Evolutionary conservation across 2,888 invertebrate genomes (phyloP).

Genomic region (Matsumyia berberina): DNA sequence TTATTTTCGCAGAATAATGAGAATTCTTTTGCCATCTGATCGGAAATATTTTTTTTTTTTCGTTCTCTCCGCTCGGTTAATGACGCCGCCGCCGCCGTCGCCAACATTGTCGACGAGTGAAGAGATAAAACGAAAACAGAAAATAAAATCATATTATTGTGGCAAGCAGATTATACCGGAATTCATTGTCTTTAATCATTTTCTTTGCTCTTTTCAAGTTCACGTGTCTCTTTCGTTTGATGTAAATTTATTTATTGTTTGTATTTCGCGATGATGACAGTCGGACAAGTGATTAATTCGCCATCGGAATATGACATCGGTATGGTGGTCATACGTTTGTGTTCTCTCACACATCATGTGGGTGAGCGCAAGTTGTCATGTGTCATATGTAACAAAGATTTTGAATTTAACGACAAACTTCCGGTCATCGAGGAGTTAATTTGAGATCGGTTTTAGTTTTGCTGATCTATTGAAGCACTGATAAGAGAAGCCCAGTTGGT

Average conservation of each 20-base stretch:
- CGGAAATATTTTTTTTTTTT: slow-evolving; percentile 46
- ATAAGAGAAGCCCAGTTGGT: background rate
- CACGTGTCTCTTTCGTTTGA: slow-evolving; percentile 32
- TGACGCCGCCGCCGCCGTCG: slow-evolving; percentile 47
- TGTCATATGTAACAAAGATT: slow-evolving; percentile 41
- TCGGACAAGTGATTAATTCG: slow-evolving; percentile 60
- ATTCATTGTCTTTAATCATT: slow-evolving; percentile 55
- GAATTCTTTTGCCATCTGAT: slow-evolving; percentile 44
- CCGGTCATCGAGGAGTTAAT: slow-evolving; percentile 36
- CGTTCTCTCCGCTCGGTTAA: background rate
- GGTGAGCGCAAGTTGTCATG: slow-evolving; percentile 41
- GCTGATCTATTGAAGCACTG: background rate
- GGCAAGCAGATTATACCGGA: slow-evolving; percentile 45
- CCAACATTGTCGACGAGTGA: slow-evolving; percentile 20
- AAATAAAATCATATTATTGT: slow-evolving; percentile 26
- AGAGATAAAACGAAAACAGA: background rate
- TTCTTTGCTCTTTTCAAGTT: slow-evolving; percentile 31
- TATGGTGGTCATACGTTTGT: slow-evolving; percentile 53
- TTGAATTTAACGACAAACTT: slow-evolving; percentile 53
- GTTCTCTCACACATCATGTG: slow-evolving; percentile 45
- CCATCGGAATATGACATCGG: slow-evolving; percentile 47
- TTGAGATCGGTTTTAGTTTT: slow-evolving; percentile 3
- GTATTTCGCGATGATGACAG: slow-evolving; percentile 10
- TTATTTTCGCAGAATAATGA: slow-evolving; percentile 33
- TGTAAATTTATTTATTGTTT: slow-evolving; percentile 35